Conservation (phyloP, 2,797 vertebrate species). For the Aeoliscus strigatus region DNA sequence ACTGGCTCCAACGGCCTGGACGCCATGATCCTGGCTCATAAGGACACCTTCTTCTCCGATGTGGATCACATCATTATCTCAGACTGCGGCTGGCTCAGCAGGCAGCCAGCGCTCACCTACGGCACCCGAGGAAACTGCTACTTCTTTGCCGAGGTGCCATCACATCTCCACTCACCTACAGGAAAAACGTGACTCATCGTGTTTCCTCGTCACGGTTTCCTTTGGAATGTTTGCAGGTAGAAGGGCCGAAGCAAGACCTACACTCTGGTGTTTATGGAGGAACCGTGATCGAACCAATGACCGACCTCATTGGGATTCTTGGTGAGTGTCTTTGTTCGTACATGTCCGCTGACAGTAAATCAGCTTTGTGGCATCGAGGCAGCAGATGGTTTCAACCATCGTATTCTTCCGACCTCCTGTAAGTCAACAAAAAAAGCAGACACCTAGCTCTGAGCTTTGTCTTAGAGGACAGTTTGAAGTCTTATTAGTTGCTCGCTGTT, state of each 20-base stretch:
- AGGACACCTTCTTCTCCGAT: slow-evolving; percentile 78
- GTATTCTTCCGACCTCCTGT: too few relatives aligned
- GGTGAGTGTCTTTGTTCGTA: slow-evolving; percentile 76
- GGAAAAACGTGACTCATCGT: too few relatives aligned
- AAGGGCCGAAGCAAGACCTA: slow-evolving; percentile 83
- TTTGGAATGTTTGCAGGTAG: slow-evolving; percentile 70
- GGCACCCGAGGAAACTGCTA: slow-evolving; percentile 87
- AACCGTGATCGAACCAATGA: slow-evolving; percentile 85
- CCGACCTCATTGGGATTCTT: slow-evolving; percentile 84
- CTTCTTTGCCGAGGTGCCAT: slow-evolving; percentile 88
- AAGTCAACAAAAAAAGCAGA: too few relatives aligned
- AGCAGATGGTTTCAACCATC: too few relatives aligned
- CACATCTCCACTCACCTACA: too few relatives aligned
- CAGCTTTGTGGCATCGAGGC: too few relatives aligned
- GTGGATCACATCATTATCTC: slow-evolving; percentile 87
- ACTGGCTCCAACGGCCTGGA: slow-evolving; percentile 84
- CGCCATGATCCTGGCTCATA: slow-evolving; percentile 75
- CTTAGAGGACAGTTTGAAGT: too few relatives aligned
- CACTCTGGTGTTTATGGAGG: slow-evolving; percentile 91
- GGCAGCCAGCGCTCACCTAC: slow-evolving; percentile 81
- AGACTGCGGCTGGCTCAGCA: slow-evolving; percentile 85
- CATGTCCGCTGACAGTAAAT: too few relatives aligned
- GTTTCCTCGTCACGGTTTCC: too few relatives aligned
- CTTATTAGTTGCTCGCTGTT: too few relatives aligned
- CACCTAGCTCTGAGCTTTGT: too few relatives aligned